Conservation (phyloP, 2,888 invertebrate genomes). For the Allolobophora icterica region DNA sequence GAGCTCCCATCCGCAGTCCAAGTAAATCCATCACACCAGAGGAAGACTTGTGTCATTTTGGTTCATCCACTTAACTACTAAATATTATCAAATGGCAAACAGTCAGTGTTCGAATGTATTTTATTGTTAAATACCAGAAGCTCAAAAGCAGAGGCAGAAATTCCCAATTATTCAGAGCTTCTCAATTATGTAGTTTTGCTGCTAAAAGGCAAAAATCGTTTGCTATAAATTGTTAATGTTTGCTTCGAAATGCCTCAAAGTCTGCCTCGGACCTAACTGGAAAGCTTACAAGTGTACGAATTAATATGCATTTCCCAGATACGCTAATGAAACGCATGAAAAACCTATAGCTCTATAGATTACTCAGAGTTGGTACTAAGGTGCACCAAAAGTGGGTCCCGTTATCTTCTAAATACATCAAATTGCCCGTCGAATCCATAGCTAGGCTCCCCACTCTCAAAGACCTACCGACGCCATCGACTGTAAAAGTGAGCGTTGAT, state of each 20-base stretch:
- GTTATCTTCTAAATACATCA: constrained; percentile 2
- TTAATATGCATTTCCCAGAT: not conserved
- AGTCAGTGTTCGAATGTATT: too few species aligned
- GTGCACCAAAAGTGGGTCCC: not conserved
- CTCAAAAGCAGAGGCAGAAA: not conserved
- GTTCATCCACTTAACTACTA: too few species aligned
- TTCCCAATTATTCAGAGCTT: not conserved
- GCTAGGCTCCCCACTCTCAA: too few species aligned
- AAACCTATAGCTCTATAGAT: not conserved
- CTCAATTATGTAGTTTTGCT: not conserved
- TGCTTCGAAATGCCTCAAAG: not conserved
- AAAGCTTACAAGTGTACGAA: not conserved
- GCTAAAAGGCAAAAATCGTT: not conserved
- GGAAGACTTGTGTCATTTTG: too few species aligned
- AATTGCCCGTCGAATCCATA: too few species aligned
- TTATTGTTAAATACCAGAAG: too few species aligned
- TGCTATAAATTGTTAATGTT: not conserved
- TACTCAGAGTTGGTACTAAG: not conserved
- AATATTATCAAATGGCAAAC: too few species aligned
- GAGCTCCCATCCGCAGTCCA: too few species aligned
- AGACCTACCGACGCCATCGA: not conserved
- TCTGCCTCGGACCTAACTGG: not conserved
- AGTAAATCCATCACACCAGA: too few species aligned
- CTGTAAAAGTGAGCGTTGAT: not conserved
- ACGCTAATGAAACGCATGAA: not conserved